Percentiles rank a stretch among this genome's conserved stretches.
Evolutionary conservation across 2,888 invertebrate genomes (phyloP).

Genomic region (Lycophotia porphyrea): DNA sequence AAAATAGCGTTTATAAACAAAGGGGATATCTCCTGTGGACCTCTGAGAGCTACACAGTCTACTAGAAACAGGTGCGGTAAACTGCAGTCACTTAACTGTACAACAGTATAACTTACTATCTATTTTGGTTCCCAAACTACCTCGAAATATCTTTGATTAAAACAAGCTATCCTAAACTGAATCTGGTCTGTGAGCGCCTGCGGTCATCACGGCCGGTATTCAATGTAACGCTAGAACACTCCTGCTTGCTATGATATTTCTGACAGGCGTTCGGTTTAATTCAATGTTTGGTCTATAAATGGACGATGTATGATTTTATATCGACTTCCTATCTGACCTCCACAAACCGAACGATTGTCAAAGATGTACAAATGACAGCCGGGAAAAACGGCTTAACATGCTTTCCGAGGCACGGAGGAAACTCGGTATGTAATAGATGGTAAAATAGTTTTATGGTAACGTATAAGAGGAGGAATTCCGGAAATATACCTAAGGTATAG

Average conservation of each 20-base stretch:
- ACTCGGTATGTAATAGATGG: too few relatives aligned
- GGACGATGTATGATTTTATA: not conserved
- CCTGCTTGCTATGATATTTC: conserved; percentile 57
- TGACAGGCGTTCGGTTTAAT: conserved; percentile 51
- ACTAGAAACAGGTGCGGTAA: not conserved
- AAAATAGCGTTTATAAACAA: not conserved
- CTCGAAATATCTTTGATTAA: conserved; percentile 54
- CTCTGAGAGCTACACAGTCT: not conserved
- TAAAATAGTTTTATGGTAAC: not conserved
- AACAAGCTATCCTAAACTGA: conserved; percentile 34
- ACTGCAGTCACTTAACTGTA: conserved; percentile 10
- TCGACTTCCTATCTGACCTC: too few relatives aligned
- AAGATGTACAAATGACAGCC: too few relatives aligned
- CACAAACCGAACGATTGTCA: too few relatives aligned
- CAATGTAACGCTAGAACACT: conserved; percentile 26
- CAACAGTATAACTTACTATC: conserved; percentile 24
- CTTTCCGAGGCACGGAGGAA: too few relatives aligned
- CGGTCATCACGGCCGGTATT: conserved; percentile 25
- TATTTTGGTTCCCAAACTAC: conserved; percentile 32
- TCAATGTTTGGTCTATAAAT: conserved; percentile 6
- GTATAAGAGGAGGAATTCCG: not conserved
- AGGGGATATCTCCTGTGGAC: not conserved
- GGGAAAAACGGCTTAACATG: too few relatives aligned
- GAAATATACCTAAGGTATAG: not conserved
- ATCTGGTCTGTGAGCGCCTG: conserved; percentile 57